Conservation (phyloP, 2,797 vertebrate genomes). For the Lithobates sylvaticus region DNA sequence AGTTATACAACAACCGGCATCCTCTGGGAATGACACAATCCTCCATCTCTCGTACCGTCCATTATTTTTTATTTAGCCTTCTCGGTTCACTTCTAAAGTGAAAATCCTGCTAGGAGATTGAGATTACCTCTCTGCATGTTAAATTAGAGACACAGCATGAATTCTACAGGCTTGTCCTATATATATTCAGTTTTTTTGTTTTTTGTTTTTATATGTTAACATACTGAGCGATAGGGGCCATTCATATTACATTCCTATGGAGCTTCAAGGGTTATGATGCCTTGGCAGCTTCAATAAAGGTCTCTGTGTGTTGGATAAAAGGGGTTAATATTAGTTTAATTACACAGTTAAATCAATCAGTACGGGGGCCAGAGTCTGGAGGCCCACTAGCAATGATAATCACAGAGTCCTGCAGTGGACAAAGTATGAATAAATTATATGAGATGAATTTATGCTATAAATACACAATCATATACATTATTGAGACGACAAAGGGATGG, state of each 20-base stretch:
- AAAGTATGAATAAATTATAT: constrained; percentile 15
- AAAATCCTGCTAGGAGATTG: constrained; percentile 65
- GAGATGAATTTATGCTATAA: constrained; percentile 26
- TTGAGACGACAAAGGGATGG: neutral
- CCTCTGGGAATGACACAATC: too few species aligned
- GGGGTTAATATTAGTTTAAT: neutral
- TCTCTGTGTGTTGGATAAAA: neutral
- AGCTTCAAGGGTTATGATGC: constrained; percentile 18
- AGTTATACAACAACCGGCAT: too few species aligned
- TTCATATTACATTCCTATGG: constrained; percentile 54
- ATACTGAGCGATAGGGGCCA: too few species aligned
- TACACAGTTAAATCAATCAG: neutral
- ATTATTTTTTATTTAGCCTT: constrained; percentile 2
- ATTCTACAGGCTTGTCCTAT: constrained; percentile 52
- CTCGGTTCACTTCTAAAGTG: constrained; percentile 66
- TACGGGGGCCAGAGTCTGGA: neutral
- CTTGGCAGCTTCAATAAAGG: too few species aligned
- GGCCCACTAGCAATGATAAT: neutral
- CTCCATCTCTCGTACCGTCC: neutral
- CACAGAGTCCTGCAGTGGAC: neutral
- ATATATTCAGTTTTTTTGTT: constrained; percentile 50
- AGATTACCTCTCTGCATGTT: constrained; percentile 68
- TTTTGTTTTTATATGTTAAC: constrained; percentile 34
- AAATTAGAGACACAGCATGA: constrained; percentile 69
- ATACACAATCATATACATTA: constrained; percentile 27